Evolutionary conservation across 2,888 invertebrate genomes (phyloP), one percentile per base, ranked within the genome.

Genomic region (Protodeltote pygarga): DNA sequence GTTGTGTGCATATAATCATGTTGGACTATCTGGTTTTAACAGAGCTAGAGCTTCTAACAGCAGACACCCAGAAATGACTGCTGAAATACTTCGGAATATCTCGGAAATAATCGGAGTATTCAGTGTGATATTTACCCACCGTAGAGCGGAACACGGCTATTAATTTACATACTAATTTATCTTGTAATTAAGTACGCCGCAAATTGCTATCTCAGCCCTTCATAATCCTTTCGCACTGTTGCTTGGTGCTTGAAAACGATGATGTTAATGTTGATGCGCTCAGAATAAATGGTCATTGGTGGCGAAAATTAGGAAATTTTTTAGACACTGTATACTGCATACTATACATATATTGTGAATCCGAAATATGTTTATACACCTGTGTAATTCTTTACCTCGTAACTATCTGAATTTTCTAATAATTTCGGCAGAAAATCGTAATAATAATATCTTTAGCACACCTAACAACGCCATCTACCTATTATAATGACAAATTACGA

Each of bases 161-260:
- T 89, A 87, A 92, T 91, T 91, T 90, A 83, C 91, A 92, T 92
- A 90, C 84, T 90, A 90, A 92, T 92, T 89, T 84, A 89, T 90
- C 89, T 89, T 86, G 90, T 91, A 90, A 92, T 91, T 91, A 91
- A 92, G 89, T 90, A 87, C 83, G 79, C 84, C 83, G 85, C 85
- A 87, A 90, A 92, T 90, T 90, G 90, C 89, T 92, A 90, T 89
- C 91, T 91, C 91, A 91, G 89, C 89, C 90, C 89, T 87, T 87
- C 86, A 87, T 90, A 92, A 92, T 88, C 91, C 91, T 89, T 89
- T 85, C 85, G 83, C 87, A 76, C 81, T 82, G 83, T 81, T 84
- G 83, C 83, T 79, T 78, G 75, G 55, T 42, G 49, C 44, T 65
- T 55, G 54, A 58, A 40, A 38, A 41, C 52, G 75, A 41, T 58